phyloP scores from a whole-genome alignment of 2,113 vertebrate genomes.

The Aplodontia rufa region DNA sequence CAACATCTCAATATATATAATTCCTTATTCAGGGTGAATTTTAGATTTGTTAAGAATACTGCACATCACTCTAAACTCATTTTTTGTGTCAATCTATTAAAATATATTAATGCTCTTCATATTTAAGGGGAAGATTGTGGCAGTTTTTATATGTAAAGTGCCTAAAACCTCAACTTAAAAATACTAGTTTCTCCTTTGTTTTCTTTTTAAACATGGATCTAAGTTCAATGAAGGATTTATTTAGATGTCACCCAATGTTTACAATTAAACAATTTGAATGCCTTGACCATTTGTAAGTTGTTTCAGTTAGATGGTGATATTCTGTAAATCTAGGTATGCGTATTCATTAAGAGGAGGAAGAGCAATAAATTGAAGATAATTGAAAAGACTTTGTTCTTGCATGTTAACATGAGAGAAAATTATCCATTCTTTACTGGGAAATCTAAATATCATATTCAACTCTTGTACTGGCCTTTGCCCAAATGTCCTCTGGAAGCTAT shows the following conservation, averaged over 20 bases:
- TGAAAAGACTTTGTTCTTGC: neutral
- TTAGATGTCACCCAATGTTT: neutral
- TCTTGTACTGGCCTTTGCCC: neutral
- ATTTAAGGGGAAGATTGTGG: conserved; percentile 8
- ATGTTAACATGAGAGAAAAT: neutral
- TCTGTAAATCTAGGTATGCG: neutral
- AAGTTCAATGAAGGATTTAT: conserved; percentile 21
- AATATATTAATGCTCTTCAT: neutral
- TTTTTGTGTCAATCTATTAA: conserved; percentile 25
- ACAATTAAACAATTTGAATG: neutral
- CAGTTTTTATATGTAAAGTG: neutral
- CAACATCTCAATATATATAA: neutral
- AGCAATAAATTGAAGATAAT: neutral
- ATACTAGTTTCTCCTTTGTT: neutral
- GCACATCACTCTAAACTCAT: neutral
- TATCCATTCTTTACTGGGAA: neutral
- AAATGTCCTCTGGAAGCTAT: neutral
- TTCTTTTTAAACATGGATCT: conserved; percentile 20
- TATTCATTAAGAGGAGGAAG: conserved; percentile 1
- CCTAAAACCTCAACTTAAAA: conserved; percentile 33
- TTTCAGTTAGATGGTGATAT: neutral
- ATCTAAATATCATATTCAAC: neutral
- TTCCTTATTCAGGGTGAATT: neutral
- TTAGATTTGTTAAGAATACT: conserved; percentile 15
- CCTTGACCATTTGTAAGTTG: neutral